phyloP scores from a whole-genome alignment of 2,888 invertebrate species.

The Lasioglossum morio region DNA sequence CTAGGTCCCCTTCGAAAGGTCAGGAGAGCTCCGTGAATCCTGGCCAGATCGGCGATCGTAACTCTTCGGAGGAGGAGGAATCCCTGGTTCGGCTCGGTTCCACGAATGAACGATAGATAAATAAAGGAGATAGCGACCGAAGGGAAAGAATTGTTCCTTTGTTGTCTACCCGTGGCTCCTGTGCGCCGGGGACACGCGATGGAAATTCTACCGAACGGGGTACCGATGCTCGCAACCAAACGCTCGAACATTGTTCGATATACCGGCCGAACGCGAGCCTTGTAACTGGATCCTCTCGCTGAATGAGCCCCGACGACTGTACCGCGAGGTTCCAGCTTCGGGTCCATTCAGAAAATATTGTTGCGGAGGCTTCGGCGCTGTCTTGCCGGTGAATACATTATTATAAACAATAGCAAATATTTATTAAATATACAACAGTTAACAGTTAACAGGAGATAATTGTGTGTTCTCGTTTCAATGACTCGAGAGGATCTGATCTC shows the following conservation, averaged over 20 bases:
- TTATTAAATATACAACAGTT: no score
- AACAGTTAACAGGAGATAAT: no score
- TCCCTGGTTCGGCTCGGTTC: constrained; percentile 48
- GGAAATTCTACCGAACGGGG: constrained; percentile 28
- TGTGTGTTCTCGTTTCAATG: no score
- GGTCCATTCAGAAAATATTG: constrained; percentile 2
- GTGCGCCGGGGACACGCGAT: constrained; percentile 34
- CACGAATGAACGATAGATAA: constrained; percentile 63
- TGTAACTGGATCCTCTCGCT: background rate
- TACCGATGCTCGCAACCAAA: background rate
- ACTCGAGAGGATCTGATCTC: no score
- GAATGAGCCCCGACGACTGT: background rate
- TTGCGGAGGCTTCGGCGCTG: no score
- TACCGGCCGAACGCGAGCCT: background rate
- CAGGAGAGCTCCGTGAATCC: constrained; percentile 58
- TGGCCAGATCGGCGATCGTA: constrained; percentile 49
- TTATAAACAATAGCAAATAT: no score
- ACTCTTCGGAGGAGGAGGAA: constrained; percentile 58
- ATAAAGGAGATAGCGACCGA: constrained; percentile 58
- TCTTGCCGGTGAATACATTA: no score
- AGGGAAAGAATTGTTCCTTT: constrained; percentile 64
- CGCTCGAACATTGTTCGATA: background rate
- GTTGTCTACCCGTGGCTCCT: constrained; percentile 55
- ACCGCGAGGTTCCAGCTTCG: background rate
- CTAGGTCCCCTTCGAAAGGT: constrained; percentile 61